These are phyloP conservation scores for Cardinalis cardinalis DNA, from an alignment of 2,113 vertebrate genomes.

Conservation along the genomic window DNA sequence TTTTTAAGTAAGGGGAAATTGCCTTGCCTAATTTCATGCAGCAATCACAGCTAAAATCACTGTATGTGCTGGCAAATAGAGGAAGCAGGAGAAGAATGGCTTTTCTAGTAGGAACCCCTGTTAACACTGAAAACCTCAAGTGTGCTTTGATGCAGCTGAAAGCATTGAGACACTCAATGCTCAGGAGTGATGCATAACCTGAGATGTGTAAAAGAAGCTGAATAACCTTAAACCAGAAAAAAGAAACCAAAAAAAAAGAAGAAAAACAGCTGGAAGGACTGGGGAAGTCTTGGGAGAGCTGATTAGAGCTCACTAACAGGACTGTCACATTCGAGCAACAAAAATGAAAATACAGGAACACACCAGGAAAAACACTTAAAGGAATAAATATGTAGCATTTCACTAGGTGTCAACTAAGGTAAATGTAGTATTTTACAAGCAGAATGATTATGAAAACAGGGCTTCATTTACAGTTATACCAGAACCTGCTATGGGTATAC, in stretches of 20 bases:
- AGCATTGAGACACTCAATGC: not conserved
- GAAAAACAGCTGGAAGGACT: not conserved
- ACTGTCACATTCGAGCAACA: not conserved
- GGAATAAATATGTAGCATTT: not conserved
- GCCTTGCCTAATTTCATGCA: not conserved
- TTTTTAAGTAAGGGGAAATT: not conserved
- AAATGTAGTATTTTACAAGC: not conserved
- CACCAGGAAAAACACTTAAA: not conserved
- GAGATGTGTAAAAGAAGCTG: not conserved
- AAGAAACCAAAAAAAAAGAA: not conserved
- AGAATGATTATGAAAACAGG: not conserved
- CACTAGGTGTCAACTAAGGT: not conserved
- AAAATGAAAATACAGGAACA: not conserved
- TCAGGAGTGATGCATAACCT: not conserved
- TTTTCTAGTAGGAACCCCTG: not conserved
- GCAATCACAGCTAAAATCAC: not conserved
- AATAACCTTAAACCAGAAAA: not conserved
- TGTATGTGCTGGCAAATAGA: not conserved
- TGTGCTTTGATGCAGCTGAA: not conserved
- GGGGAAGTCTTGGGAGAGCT: not conserved
- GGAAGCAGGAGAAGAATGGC: not conserved
- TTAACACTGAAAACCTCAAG: not conserved
- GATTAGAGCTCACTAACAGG: not conserved
- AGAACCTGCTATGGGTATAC: not conserved
- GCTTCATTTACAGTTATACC: not conserved